Conservation (phyloP, 2,888 invertebrate species). For the Eilema depressum region DNA sequence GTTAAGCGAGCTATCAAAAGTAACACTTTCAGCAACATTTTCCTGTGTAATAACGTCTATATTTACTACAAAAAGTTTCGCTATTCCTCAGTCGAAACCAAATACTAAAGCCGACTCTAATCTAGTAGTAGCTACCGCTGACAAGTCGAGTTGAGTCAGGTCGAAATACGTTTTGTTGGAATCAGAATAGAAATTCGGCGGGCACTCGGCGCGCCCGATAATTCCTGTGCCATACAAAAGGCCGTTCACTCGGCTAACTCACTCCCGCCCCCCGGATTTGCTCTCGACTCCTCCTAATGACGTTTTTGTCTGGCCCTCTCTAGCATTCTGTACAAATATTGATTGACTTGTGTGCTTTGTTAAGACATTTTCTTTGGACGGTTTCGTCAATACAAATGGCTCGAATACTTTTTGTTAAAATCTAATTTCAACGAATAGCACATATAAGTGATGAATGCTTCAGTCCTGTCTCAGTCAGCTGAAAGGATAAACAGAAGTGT, state of each 20-base stretch:
- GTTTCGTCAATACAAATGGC: background rate
- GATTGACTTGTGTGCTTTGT: constrained; percentile 58
- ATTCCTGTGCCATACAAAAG: constrained; percentile 63
- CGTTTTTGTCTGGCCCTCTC: constrained; percentile 66
- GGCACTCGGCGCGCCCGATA: constrained; percentile 56
- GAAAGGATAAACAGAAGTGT: background rate
- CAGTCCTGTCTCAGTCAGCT: background rate
- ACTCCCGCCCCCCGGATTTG: constrained; percentile 58
- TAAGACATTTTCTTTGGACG: constrained; percentile 33
- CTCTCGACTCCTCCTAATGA: constrained; percentile 62
- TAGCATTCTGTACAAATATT: constrained; percentile 61
- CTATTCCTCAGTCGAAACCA: constrained; percentile 28
- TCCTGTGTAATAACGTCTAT: too few species aligned
- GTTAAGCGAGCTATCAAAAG: too few species aligned
- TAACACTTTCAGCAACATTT: too few species aligned
- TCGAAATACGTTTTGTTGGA: constrained; percentile 50
- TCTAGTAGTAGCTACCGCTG: constrained; percentile 26
- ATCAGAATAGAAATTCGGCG: constrained; percentile 58
- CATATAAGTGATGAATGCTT: background rate
- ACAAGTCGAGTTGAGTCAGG: constrained; percentile 47
- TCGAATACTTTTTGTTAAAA: background rate
- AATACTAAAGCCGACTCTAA: constrained; percentile 25
- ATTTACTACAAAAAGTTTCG: too few species aligned
- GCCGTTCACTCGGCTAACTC: constrained; percentile 32
- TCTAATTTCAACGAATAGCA: background rate